phyloP scores from a whole-genome alignment of 1,140 invertebrate genomes.

The Polypedilum pembai region DNA sequence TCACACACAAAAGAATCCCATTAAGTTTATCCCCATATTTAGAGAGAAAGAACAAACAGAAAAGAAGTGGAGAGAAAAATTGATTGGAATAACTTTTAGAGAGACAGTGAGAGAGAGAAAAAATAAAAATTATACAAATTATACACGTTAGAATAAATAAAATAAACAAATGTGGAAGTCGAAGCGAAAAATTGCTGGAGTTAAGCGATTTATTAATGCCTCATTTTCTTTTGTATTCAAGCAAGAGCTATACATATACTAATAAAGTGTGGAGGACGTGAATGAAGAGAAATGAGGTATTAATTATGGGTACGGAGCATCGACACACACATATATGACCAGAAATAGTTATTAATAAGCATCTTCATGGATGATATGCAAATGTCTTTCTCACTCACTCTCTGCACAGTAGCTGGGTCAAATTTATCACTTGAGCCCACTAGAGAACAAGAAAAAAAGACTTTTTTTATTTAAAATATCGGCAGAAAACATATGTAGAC shows the following conservation, averaged over 20 bases:
- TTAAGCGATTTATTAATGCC: slow-evolving; percentile 18
- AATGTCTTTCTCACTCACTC: not conserved
- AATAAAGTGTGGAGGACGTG: not conserved
- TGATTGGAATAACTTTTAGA: too few species aligned
- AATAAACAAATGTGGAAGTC: not conserved
- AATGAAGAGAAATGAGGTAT: slow-evolving; percentile 12
- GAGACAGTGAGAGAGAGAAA: too few species aligned
- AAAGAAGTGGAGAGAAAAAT: too few species aligned
- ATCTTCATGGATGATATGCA: not conserved
- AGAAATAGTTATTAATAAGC: not conserved
- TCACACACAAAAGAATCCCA: too few species aligned
- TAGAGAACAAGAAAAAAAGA: too few species aligned
- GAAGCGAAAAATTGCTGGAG: slow-evolving; percentile 3
- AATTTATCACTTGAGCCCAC: not conserved
- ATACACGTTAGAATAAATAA: not conserved
- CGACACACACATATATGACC: not conserved
- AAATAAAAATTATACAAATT: too few species aligned
- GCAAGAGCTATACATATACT: not conserved
- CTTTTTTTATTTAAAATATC: too few species aligned
- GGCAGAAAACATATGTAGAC: not conserved
- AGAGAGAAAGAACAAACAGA: too few species aligned
- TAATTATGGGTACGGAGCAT: not conserved
- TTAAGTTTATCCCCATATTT: too few species aligned
- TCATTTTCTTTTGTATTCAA: not conserved
- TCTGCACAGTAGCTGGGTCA: not conserved